Base-by-base conservation (phyloP, 1,140 invertebrate genomes). In the Goniozus legneri region DNA sequence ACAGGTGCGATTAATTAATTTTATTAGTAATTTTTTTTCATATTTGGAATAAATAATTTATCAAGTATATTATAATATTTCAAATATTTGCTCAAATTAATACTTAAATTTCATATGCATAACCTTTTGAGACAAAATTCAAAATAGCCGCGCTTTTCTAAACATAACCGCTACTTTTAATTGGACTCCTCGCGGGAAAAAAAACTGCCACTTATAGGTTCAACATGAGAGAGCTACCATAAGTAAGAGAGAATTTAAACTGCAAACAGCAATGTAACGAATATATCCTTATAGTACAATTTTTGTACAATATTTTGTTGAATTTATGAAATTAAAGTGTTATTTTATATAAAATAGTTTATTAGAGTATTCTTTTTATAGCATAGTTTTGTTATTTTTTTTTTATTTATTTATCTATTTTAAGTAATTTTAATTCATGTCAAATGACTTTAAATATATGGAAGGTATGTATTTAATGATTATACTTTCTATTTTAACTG, bases 1-100 rank as follows among this genome's bases (percentile, higher is more conserved):
- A 81, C 21, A 86, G 89, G 91, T 92, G 77, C 34, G 10, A 27
- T 27, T 27, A 27, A 6, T 27, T 27, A 27, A 27, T 27, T 27
- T 10, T 27, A 27, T 27, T 6, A 10, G 24, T 27, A 27, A 27
- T 27, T 27, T 4, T 6, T n/a, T 27, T 27, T 27, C 24, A 6
- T 27, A 10, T 27, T 27, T 10, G 10, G 10, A 27, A 10, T 27
- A 27, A 27, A 27, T 27, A n/a, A n/a, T n/a, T n/a, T n/a, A n/a
- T n/a, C n/a, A n/a, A n/a, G n/a, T n/a, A n/a, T n/a, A n/a, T n/a
- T n/a, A n/a, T n/a, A n/a, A n/a, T n/a, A n/a, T n/a, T n/a, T n/a
- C n/a, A n/a, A n/a, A n/a, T n/a, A n/a, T n/a, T n/a, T n/a, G n/a
- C n/a, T n/a, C n/a, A n/a, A n/a, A n/a, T n/a, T n/a, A n/a, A n/a